Percentiles rank a stretch among this genome's conserved stretches.
These are phyloP conservation scores for Bursaphelenchus mucronatus DNA, from an alignment of 1,140 invertebrate species.

Conservation along the genomic window DNA sequence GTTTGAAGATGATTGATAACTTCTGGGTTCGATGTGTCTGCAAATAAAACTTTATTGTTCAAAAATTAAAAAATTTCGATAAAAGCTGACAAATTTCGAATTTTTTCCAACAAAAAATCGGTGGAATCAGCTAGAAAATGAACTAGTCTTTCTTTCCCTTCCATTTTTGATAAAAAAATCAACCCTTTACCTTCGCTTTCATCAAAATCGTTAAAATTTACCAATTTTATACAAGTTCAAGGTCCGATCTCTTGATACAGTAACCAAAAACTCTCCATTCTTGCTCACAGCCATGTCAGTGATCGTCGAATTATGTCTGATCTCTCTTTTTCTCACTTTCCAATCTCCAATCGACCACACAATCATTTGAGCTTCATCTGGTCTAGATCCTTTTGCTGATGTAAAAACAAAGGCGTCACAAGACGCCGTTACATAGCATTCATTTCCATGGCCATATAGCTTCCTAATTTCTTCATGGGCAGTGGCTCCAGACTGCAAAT, in stretches of 20 bases:
- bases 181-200: no score
- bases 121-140: no score
- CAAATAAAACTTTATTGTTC: background rate
- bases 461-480: constrained; percentile 8
- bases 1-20: background rate
- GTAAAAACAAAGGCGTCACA: background rate
- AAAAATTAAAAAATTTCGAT: background rate
- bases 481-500: constrained; percentile 15
- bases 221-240: constrained; percentile 8
- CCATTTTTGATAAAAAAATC: no score
- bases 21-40: background rate
- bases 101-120: no score
- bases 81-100: background rate
- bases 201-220: background rate
- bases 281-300: background rate
- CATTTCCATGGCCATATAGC: constrained; percentile 20
- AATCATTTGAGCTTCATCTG: constrained; percentile 20
- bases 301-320: background rate
- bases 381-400: constrained; percentile 12
- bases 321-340: constrained; percentile 6
- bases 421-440: constrained; percentile 12
- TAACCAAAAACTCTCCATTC: constrained; percentile 12
- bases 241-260: constrained; percentile 13
- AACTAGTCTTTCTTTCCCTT: no score
- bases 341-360: constrained; percentile 14